Conservation (phyloP, 2,113 vertebrate species). For the Sphyrna mokarran region DNA sequence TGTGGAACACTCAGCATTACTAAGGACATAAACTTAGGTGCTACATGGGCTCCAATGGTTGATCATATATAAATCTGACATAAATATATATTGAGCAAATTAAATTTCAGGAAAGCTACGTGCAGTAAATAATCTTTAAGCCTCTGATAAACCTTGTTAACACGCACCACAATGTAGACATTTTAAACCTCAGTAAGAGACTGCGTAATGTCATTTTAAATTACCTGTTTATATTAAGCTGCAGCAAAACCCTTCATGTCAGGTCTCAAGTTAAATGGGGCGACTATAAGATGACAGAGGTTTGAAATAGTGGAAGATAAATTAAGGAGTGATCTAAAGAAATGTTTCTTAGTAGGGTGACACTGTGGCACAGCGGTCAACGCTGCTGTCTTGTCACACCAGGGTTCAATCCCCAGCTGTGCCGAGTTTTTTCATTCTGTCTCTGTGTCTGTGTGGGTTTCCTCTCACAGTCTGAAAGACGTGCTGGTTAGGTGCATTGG, state of each 20-base stretch:
- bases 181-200: not conserved
- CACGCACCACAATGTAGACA: not conserved
- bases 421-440: too few relatives aligned
- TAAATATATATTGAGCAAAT: conserved; percentile 28
- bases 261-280: not conserved
- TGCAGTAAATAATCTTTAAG: conserved; percentile 17
- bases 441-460: too few relatives aligned
- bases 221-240: not conserved
- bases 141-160: conserved; percentile 1
- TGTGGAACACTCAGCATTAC: not conserved
- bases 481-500: too few relatives aligned
- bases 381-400: too few relatives aligned
- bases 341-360: not conserved
- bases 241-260: not conserved
- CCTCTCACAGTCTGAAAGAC: too few relatives aligned
- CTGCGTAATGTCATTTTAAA: not conserved
- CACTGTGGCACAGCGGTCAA: too few relatives aligned
- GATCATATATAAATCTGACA: conserved; percentile 1
- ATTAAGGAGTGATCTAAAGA: not conserved
- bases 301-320: not conserved
- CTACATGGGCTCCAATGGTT: not conserved
- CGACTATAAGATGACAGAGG: not conserved
- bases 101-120: conserved; percentile 4
- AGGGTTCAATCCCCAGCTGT: too few relatives aligned
- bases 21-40: not conserved